Conservation (phyloP, 2,888 invertebrate species). For the Eucera pruinosa region DNA sequence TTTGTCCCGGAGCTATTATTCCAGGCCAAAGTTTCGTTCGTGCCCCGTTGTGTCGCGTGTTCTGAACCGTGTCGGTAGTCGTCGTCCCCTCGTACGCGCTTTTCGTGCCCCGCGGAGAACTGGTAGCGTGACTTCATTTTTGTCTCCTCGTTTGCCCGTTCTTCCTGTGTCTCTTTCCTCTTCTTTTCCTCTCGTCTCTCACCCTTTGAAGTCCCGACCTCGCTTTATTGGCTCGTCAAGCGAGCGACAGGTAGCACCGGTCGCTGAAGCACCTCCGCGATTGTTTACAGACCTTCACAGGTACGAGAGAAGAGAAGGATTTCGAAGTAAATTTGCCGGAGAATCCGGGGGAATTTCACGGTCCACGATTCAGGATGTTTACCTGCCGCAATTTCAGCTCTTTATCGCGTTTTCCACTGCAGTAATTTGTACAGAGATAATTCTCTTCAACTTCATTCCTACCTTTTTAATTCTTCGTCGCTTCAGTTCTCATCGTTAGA, state of each 20-base stretch:
- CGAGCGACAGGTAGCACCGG: constrained; percentile 43
- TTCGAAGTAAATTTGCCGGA: constrained; percentile 1
- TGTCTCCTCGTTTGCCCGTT: constrained; percentile 28
- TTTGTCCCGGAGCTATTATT: constrained; percentile 47
- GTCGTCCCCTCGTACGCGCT: constrained; percentile 11
- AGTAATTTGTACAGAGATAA: not conserved
- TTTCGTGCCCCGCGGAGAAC: constrained; percentile 37
- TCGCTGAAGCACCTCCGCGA: constrained; percentile 1
- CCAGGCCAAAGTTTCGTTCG: constrained; percentile 37
- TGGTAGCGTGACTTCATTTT: constrained; percentile 57
- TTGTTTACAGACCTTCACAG: constrained; percentile 4
- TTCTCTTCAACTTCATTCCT: not conserved
- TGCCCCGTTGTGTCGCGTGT: constrained; percentile 47
- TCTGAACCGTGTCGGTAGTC: constrained; percentile 23
- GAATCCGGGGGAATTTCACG: not conserved
- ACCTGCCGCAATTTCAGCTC: not conserved
- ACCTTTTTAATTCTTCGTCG: no score
- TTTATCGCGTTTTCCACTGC: not conserved
- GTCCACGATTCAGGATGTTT: not conserved
- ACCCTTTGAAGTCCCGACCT: not conserved
- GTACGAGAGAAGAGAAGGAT: not conserved
- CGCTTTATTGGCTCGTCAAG: constrained; percentile 48
- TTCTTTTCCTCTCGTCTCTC: not conserved
- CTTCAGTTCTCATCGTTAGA: no score
- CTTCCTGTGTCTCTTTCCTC: constrained; percentile 21